A percentile compares a stretch with the other conserved stretches of the same genome.
Conservation (phyloP, 2,888 invertebrate genomes). For the Eutolmus rufibarbis region DNA sequence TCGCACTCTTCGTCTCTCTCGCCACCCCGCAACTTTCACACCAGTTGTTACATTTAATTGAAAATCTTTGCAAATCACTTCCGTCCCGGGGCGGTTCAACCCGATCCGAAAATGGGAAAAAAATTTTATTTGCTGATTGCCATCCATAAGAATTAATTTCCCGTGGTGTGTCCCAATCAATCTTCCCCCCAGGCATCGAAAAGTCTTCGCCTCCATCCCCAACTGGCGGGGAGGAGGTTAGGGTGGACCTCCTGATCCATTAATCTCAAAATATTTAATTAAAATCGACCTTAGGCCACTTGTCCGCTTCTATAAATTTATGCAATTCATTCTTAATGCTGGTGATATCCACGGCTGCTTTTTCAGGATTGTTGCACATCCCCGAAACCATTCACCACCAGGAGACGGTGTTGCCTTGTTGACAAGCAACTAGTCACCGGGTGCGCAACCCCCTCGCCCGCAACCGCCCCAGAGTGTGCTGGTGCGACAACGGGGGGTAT, state of each 20-base stretch:
- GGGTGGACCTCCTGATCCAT: background rate
- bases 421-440: background rate
- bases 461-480: background rate
- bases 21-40: background rate
- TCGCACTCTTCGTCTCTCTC: background rate
- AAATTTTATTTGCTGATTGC: background rate
- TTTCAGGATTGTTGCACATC: background rate
- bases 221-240: background rate
- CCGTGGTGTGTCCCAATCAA: background rate
- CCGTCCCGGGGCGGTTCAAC: background rate
- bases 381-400: background rate
- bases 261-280: background rate
- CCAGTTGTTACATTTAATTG: background rate
- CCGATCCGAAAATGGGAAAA: background rate
- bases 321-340: background rate
- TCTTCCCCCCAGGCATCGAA: background rate
- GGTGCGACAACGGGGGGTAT: background rate
- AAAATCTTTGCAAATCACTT: background rate
- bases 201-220: background rate
- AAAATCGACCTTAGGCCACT: background rate
- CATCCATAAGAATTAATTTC: background rate
- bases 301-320: background rate
- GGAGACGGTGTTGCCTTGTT: background rate
- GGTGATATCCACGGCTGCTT: background rate
- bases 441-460: background rate